phyloP scores from a whole-genome alignment of 2,888 invertebrate species.

The Himalopsyche kuldschensis region DNA sequence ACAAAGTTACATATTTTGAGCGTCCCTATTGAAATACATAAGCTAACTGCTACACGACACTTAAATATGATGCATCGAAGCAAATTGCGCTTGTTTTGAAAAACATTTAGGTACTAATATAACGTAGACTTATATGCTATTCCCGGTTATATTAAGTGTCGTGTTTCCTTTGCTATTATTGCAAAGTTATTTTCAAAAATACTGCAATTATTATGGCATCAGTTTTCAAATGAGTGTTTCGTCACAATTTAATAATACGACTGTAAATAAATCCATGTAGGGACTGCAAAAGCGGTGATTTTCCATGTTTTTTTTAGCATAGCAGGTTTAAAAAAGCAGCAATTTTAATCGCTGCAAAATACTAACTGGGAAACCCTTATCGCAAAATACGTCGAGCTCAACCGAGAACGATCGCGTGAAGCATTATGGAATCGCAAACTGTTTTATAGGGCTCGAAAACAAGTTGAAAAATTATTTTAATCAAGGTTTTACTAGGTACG shows the following conservation, averaged over 20 bases:
- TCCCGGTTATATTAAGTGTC: not conserved
- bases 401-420: constrained; percentile 20
- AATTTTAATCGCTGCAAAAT: not conserved
- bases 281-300: not conserved
- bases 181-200: not conserved
- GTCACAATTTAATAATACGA: not conserved
- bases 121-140: too few species aligned
- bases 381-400: not conserved
- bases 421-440: constrained; percentile 5
- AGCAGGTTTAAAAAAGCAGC: not conserved
- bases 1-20: too few species aligned
- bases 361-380: constrained; percentile 8
- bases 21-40: too few species aligned
- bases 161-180: not conserved
- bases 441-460: not conserved
- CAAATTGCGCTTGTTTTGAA: too few species aligned
- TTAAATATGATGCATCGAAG: too few species aligned
- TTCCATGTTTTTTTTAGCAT: not conserved
- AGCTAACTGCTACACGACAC: too few species aligned
- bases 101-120: too few species aligned
- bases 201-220: not conserved
- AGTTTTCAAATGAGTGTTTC: not conserved
- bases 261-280: not conserved
- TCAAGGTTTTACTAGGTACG: too few species aligned
- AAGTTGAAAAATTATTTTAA: not conserved